A percentile compares a stretch with the other conserved stretches of the same genome.
Conservation (phyloP, 2,888 invertebrate species). For the Heliconius ethilla region DNA sequence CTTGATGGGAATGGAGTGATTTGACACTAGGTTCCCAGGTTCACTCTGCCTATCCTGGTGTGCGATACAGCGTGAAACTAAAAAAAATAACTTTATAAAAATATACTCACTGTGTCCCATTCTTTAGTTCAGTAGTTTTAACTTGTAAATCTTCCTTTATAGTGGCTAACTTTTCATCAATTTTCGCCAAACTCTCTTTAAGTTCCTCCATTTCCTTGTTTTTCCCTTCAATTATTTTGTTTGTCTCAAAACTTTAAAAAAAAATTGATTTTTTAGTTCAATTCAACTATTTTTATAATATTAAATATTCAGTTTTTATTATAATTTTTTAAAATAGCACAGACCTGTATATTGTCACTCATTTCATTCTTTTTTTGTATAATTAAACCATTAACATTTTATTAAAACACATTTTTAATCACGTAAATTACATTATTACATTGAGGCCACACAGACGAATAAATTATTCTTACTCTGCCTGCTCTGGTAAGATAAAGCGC, state of each 20-base stretch:
- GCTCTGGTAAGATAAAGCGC: background rate
- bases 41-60: too few relatives aligned
- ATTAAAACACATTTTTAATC: background rate
- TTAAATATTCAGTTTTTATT: background rate
- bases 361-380: too few relatives aligned
- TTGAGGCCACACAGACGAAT: background rate
- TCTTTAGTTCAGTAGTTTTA: conserved; percentile 70
- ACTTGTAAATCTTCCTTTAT: conserved; percentile 72
- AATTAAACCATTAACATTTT: background rate
- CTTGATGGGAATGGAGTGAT: background rate
- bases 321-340: background rate
- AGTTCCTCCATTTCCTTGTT: conserved; percentile 81
- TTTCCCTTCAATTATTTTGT: conserved; percentile 78
- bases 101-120: conserved; percentile 77
- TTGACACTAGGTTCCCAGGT: background rate
- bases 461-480: background rate
- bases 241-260: conserved; percentile 77
- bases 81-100: background rate
- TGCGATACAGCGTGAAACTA: background rate
- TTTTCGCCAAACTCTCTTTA: conserved; percentile 82
- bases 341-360: background rate
- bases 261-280: background rate
- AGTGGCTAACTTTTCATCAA: conserved; percentile 80
- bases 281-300: background rate
- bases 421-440: background rate